Evolutionary conservation across 35 echinoderm and acorn worm genomes (phyloP), one percentile per base, ranked within the genome.

Genomic region (Apostichopus parvimensis): DNA sequence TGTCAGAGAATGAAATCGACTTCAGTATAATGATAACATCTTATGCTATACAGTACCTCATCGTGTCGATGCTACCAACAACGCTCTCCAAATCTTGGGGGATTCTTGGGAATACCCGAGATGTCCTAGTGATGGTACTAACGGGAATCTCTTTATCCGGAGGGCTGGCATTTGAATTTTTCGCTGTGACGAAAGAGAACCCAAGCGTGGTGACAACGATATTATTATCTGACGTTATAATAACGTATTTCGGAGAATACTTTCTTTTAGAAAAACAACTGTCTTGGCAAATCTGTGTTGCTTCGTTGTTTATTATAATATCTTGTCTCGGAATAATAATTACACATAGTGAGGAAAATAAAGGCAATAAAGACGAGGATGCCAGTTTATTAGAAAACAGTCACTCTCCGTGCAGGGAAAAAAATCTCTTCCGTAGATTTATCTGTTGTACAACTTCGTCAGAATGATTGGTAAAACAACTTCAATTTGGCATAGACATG

Each of bases 201-300:
- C 64, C 64, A 18, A 68, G 11, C 64, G 11, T 68, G 11, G 64
- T 68, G 18, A 18, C 64, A 18, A 68, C 64, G 8, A 68, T 68
- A 14, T 68, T 68, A 68, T 14, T 11, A 14, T 68, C 64, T 68
- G 64, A 68, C 18, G 64, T 18, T 22, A 79, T 79, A 14, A 18
- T 79, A 79, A 79, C 77, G 14, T 79, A 79, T 79, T 79, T 79
- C 21, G 77, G 14, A 79, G 77, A 79, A 22, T 79, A 18, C 21
- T 1, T 79, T 18, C 21, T 79, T 25, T 22, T 79, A 79, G 77
- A 22, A 22, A 79, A 22, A 21, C 77, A 79, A 79, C n/a, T 79
- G 21, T 22, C 77, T 79, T 79, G 77, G 77, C 13, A 14, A 79
- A 79, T 79, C 77, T 14, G 13, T 79, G 13, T 79, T 79, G 13